Evolutionary conservation across 1,140 invertebrate genomes (phyloP).

Genomic region (Neodiprion lecontei): DNA sequence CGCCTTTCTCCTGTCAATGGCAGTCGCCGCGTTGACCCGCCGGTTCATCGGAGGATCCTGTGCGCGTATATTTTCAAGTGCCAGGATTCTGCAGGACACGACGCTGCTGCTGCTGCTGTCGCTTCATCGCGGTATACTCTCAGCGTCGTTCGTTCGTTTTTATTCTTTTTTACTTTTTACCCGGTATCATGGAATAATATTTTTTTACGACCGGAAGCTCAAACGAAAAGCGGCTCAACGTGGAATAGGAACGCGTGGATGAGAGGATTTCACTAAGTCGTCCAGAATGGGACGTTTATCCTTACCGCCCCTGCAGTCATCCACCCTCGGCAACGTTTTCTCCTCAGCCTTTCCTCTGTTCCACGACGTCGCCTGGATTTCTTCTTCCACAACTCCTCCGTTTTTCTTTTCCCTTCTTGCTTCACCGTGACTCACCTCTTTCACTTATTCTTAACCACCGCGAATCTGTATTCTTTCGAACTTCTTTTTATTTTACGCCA

Average conservation of each 20-base stretch:
- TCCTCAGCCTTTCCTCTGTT: slow-evolving; percentile 28
- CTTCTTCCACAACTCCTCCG: not conserved
- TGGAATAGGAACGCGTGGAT: slow-evolving; percentile 32
- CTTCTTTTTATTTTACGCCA: not conserved
- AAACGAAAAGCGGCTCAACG: not conserved
- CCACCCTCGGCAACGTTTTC: not conserved
- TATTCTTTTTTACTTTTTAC: not conserved
- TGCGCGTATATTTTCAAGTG: not conserved
- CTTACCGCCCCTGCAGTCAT: slow-evolving; percentile 15
- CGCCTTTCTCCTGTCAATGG: slow-evolving; percentile 10
- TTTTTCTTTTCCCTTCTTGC: not conserved
- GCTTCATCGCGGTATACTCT: slow-evolving; percentile 7
- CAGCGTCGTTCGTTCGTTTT: slow-evolving; percentile 4
- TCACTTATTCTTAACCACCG: slow-evolving; percentile 26
- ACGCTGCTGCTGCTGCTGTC: not conserved
- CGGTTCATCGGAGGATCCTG: not conserved
- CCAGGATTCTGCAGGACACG: slow-evolving; percentile 1
- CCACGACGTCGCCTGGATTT: not conserved
- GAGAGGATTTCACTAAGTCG: slow-evolving; percentile 48
- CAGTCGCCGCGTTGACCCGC: not conserved
- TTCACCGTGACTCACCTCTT: slow-evolving; percentile 36
- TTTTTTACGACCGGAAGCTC: slow-evolving; percentile 19
- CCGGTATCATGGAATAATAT: slow-evolving; percentile 8
- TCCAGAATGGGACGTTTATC: slow-evolving; percentile 42
- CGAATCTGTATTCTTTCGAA: not conserved